phyloP scores from a whole-genome alignment of 2,888 invertebrate species.

The Uloborus plumipes region DNA sequence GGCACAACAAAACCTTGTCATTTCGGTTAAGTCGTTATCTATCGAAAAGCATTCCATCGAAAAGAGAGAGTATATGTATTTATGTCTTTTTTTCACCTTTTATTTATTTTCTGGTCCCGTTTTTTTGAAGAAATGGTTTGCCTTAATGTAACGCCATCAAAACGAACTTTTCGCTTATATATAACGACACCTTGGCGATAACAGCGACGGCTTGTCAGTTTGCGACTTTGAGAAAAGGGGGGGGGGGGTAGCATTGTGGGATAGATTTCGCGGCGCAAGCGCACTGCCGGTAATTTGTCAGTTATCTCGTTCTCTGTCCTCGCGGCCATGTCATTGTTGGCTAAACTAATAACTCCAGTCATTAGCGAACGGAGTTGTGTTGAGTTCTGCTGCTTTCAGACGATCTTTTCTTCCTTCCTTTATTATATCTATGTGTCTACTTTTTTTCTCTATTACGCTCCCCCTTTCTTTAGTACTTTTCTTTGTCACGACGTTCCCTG shows the following conservation, averaged over 20 bases:
- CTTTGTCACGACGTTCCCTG: constrained; percentile 8
- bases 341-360: constrained; percentile 64
- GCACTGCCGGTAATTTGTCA: constrained; percentile 57
- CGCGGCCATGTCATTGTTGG: constrained; percentile 63
- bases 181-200: constrained; percentile 47
- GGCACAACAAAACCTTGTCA: constrained; percentile 61
- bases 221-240: constrained; percentile 22
- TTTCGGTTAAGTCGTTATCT: constrained; percentile 63
- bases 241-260: constrained; percentile 4
- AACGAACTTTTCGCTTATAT: constrained; percentile 36
- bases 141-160: constrained; percentile 61
- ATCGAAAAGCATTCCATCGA: constrained; percentile 21
- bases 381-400: constrained; percentile 39
- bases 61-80: background rate
- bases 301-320: constrained; percentile 59
- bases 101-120: no score
- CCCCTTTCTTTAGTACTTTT: constrained; percentile 16
- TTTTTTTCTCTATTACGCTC: constrained; percentile 21
- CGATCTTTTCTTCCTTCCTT: constrained; percentile 45
- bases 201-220: constrained; percentile 51
- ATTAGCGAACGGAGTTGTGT: constrained; percentile 35
- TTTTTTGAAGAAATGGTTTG: constrained; percentile 34
- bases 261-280: constrained; percentile 48
- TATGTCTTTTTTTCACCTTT: constrained; percentile 2
- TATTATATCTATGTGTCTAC: constrained; percentile 33